Conservation (phyloP, 2,113 vertebrate genomes). For the Tenebrosternarchus preto region DNA sequence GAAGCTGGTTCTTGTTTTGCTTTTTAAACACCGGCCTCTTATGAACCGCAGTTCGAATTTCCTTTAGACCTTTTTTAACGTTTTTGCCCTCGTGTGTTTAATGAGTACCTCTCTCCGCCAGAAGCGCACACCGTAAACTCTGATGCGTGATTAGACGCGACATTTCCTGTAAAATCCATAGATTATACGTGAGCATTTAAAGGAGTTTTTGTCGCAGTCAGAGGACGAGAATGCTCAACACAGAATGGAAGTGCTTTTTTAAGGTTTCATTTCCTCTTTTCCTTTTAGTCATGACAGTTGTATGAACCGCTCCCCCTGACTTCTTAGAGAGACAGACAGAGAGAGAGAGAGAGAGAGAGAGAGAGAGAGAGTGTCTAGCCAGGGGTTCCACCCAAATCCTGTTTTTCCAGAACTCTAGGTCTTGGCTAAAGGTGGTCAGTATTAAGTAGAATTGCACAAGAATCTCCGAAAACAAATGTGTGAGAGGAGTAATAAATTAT, state of each 20-base stretch:
- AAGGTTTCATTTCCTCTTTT: neutral
- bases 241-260: neutral
- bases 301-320: neutral
- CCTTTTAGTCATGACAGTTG: neutral
- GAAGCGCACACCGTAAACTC: neutral
- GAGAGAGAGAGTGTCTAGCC: neutral
- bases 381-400: slow-evolving; percentile 17
- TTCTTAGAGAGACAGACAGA: neutral
- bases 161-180: neutral
- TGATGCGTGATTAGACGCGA: neutral
- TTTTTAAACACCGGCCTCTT: neutral
- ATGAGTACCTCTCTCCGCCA: neutral
- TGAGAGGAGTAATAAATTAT: slow-evolving; percentile 23
- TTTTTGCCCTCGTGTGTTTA: neutral
- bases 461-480: slow-evolving; percentile 34
- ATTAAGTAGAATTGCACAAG: slow-evolving; percentile 22
- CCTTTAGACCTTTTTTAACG: neutral
- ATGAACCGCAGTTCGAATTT: neutral
- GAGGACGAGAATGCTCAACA: neutral
- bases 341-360: neutral
- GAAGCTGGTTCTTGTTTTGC: neutral
- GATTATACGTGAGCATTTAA: neutral
- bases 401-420: slow-evolving; percentile 21
- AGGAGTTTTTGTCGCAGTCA: neutral
- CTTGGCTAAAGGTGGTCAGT: slow-evolving; percentile 1